A percentile compares a stretch with the other conserved stretches of the same genome.
Evolutionary conservation across 2,888 invertebrate species (phyloP).

Genomic region (Hipparchia semele): DNA sequence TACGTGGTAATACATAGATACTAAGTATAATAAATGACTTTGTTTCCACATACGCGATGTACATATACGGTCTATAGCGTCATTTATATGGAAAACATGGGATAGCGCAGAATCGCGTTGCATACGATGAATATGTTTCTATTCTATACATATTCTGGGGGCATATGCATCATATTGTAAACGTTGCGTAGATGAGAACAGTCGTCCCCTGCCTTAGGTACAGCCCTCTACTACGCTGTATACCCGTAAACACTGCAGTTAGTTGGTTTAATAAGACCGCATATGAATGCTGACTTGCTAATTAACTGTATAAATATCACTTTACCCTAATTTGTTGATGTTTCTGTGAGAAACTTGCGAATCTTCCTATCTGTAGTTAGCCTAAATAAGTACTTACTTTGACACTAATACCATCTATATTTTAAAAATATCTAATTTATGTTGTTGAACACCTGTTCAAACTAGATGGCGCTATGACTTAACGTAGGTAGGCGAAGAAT

Average conservation of each 20-base stretch:
- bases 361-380: neutral
- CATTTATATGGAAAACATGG: too few relatives aligned
- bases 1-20: too few relatives aligned
- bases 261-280: conserved; percentile 22
- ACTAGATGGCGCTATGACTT: neutral
- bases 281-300: conserved; percentile 31
- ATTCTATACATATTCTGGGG: too few relatives aligned
- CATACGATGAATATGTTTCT: too few relatives aligned
- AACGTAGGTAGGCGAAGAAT: too few relatives aligned
- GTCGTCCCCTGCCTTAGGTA: too few relatives aligned
- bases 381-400: neutral
- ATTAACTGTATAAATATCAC: conserved; percentile 39
- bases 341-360: conserved; percentile 21
- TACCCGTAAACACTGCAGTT: neutral
- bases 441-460: neutral
- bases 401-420: conserved; percentile 22
- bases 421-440: neutral
- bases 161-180: too few relatives aligned
- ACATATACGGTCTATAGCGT: too few relatives aligned
- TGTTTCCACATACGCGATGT: too few relatives aligned
- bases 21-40: too few relatives aligned
- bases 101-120: too few relatives aligned
- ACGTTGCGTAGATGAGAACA: too few relatives aligned
- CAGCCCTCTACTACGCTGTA: neutral
- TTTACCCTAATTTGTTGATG: conserved; percentile 31